Conservation (phyloP, 2,113 vertebrate species). For the Diadophis punctatus region DNA sequence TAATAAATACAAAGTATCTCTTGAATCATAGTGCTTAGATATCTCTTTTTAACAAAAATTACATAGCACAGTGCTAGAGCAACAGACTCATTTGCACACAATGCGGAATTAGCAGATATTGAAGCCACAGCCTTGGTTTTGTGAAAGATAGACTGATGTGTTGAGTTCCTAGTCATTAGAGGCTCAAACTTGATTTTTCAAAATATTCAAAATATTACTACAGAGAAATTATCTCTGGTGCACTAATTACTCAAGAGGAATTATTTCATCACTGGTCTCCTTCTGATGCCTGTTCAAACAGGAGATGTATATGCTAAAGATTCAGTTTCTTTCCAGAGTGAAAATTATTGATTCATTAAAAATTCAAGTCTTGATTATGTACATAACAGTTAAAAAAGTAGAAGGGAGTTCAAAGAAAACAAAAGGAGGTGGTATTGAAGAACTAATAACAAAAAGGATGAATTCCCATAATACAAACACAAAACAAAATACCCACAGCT, state of each 20-base stretch:
- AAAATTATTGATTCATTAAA: background rate
- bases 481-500: too few species aligned
- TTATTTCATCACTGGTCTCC: background rate
- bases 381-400: too few species aligned
- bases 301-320: background rate
- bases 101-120: background rate
- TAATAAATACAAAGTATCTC: conserved; percentile 21
- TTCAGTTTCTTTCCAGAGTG: too few species aligned
- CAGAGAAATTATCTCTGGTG: background rate
- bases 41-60: conserved; percentile 2
- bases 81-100: background rate
- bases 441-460: too few species aligned
- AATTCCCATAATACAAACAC: too few species aligned
- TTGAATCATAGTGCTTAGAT: conserved; percentile 15
- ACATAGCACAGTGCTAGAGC: background rate
- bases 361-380: background rate
- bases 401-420: too few species aligned
- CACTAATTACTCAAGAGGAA: background rate
- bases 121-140: background rate
- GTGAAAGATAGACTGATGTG: background rate
- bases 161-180: background rate
- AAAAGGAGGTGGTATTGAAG: too few species aligned
- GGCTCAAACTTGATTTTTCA: background rate
- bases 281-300: background rate
- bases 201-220: background rate